Percentiles rank a stretch among this genome's conserved stretches.
Conservation (phyloP, 2,797 vertebrate species). For the Neosilurus hyrtlii region DNA sequence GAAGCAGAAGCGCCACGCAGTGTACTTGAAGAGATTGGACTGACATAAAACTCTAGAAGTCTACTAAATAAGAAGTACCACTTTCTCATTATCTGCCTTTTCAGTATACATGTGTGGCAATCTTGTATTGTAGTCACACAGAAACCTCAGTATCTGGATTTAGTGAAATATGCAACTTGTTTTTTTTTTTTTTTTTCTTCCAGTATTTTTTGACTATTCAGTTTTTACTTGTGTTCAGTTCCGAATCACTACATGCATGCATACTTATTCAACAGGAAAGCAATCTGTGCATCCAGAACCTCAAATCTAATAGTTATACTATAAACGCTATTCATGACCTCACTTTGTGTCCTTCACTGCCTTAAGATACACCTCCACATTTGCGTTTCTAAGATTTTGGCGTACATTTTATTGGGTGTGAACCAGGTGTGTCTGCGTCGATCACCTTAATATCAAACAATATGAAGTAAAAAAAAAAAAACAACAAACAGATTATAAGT, state of each 20-base stretch:
- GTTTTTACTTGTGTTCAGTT: neutral
- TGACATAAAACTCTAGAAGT: slow-evolving; percentile 81
- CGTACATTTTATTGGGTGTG: neutral
- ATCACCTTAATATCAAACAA: neutral
- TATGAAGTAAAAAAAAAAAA: neutral
- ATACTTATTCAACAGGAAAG: neutral
- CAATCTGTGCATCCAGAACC: neutral
- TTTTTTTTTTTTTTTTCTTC: neutral
- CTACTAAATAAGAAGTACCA: slow-evolving; percentile 10
- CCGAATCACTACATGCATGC: too few species aligned
- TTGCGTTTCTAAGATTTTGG: neutral
- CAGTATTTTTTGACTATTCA: too few species aligned
- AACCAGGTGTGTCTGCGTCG: neutral
- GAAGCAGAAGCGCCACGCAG: slow-evolving; percentile 98
- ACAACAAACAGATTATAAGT: too few species aligned
- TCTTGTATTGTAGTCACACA: neutral
- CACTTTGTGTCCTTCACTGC: slow-evolving; percentile 50
- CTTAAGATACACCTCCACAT: slow-evolving; percentile 42
- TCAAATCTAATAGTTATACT: slow-evolving; percentile 8
- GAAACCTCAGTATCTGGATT: slow-evolving; percentile 26
- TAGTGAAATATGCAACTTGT: slow-evolving; percentile 8
- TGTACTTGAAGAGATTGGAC: slow-evolving; percentile 97
- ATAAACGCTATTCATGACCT: slow-evolving; percentile 15
- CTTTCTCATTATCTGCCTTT: slow-evolving; percentile 27
- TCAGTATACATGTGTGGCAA: neutral